Evolutionary conservation across 2,888 invertebrate genomes (phyloP), one percentile per base, ranked within the genome.

Genomic region (Pheosia tremula): DNA sequence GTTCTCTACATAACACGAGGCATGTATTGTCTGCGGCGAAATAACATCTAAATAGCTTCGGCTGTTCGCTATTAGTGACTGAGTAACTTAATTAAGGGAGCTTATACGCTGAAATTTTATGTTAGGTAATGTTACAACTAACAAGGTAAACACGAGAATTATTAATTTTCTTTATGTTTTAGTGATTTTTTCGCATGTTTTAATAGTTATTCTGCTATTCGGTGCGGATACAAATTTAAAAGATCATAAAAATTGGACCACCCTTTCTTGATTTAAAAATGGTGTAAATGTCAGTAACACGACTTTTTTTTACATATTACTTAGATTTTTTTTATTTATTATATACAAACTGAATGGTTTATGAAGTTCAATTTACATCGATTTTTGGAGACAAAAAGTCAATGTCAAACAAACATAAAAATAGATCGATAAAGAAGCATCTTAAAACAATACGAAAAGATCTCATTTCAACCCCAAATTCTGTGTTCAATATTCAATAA

Each of bases 401-500:
- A 79, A 78, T 81, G 77, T 81, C 81, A 82, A 85, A 85, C 81
- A 82, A 85, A 84, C 83, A 84, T 84, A 84, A 84, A 84, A 85
- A 82, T 77, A 76, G 37, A 38, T 57, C 70, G 78, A 87, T 84
- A 85, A 84, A 86, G 77, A 66, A 80, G 79, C 73, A 78, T 78
- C 78, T 78, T 82, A 83, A 85, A 90, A 89, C 89, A 90, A 89
- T 85, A 84, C 82, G 57, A 68, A 60, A 66, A 82, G 82, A 90
- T 89, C 87, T 87, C 84, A 88, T 90, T 88, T 87, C 85, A 82
- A 78, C 79, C 84, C 83, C 83, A 87, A 88, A 90, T 89, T 24
- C 87, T 87, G 85, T 88, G 89, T 85, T 86, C 66, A 81, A 88
- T 90, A 91, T 91, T 90, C 84, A 90, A 91, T 90, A 90, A 88